phyloP scores from a whole-genome alignment of 2,113 vertebrate species.

The Perca schrenkii region DNA sequence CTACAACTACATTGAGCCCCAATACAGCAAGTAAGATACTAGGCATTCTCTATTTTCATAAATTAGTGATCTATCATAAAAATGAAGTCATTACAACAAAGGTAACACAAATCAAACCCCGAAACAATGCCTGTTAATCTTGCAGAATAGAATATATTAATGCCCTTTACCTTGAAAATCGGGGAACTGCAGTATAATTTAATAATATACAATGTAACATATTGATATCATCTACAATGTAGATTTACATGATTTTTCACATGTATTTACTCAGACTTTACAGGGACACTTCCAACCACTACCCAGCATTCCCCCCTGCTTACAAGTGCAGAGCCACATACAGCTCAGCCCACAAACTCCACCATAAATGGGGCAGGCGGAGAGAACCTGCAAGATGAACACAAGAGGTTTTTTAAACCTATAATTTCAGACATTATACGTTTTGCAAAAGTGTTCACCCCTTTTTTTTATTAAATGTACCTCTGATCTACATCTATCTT shows the following conservation, averaged over 20 bases:
- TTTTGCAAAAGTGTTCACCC: neutral
- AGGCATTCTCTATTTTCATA: neutral
- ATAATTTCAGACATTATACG: too few relatives aligned
- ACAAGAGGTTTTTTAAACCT: neutral
- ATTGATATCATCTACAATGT: neutral
- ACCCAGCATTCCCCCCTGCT: neutral
- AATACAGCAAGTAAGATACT: constrained; percentile 32
- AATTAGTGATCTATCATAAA: neutral
- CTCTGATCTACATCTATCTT: neutral
- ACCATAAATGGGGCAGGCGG: neutral
- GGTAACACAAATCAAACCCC: neutral
- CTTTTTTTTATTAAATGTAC: neutral
- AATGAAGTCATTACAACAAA: neutral
- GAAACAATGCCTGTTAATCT: neutral
- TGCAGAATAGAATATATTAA: neutral
- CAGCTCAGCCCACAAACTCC: neutral
- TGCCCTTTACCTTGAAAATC: neutral
- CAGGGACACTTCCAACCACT: neutral
- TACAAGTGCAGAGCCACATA: neutral
- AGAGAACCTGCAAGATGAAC: constrained; percentile 1
- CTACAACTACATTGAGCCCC: neutral
- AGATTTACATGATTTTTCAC: neutral
- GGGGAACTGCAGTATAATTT: neutral
- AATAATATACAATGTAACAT: neutral
- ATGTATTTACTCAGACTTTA: neutral